Base-by-base conservation (phyloP, 2,888 invertebrate species). In the Acanthosepion esculentum region DNA sequence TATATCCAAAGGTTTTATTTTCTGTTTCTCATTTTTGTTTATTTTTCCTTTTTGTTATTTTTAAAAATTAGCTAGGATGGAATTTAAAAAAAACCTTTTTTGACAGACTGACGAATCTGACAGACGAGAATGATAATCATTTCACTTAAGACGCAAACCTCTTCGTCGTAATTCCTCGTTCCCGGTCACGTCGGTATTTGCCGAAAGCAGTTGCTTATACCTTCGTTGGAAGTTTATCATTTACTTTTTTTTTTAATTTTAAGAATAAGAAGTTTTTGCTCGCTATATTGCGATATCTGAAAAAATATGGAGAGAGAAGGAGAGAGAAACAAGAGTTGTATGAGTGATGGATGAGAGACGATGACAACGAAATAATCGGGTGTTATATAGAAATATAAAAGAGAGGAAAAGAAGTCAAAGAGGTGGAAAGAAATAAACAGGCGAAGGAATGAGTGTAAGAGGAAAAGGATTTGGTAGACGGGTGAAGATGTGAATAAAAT, bases 31-130 rank as follows among this genome's bases (percentile, higher is more conserved):
- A 8, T 78, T 78, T 23, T 29, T 10, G 10, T 78, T 78, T 15
- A 6, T n/a, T 3, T 78, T 78, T n/a, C 0, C 10, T 78, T 29
- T 78, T 29, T 29, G 29, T 78, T 78, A 78, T n/a, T 78, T n/a
- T 78, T n/a, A 15, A 15, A 33, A 78, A 78, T n/a, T 78, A 78
- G n/a, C 23, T 5, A 33, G n/a, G 33, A n/a, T 18, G 12, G 18
- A 33, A n/a, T 64, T 4, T 10, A 78, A 78, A n/a, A 78, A 29
- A 12, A 78, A n/a, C 0, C 18, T 8, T 78, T 78, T 78, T 78
- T 78, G 78, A 78, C n/a, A 78, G 78, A 78, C 23, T 78, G 78
- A 78, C 33, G 78, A 78, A 78, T 78, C n/a, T 78, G 78, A 78
- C 78, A 78, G 78, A 78, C n/a, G 78, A 78, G 78, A 33, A n/a